These are phyloP conservation scores for Tuta absoluta DNA, from an alignment of 2,888 invertebrate species.

Conservation along the genomic window DNA sequence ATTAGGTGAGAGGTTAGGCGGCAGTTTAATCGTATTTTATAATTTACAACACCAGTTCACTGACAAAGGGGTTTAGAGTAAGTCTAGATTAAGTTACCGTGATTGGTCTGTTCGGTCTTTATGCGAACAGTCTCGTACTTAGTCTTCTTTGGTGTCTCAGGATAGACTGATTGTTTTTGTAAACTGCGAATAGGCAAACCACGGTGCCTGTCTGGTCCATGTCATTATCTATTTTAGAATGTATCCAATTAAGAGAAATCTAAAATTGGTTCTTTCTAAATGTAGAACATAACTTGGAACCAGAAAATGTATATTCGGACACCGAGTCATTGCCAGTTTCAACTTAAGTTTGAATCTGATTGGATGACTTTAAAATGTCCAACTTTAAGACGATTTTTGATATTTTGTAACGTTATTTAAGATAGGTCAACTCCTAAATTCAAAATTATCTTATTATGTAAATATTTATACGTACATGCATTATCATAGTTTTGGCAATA, in stretches of 20 bases:
- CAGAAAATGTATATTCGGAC: conserved; percentile 53
- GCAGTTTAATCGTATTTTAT: neutral
- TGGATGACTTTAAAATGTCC: conserved; percentile 56
- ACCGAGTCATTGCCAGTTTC: conserved; percentile 65
- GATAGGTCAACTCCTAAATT: conserved; percentile 26
- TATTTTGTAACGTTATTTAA: conserved; percentile 24
- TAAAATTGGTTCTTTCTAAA: conserved; percentile 1
- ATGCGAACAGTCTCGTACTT: conserved; percentile 38
- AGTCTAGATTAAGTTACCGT: conserved; percentile 39
- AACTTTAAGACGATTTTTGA: conserved; percentile 13
- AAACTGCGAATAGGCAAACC: conserved; percentile 56
- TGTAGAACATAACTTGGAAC: conserved; percentile 48
- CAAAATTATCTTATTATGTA: conserved; percentile 28
- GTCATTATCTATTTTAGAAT: conserved; percentile 44
- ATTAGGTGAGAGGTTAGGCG: neutral
- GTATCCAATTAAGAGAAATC: neutral
- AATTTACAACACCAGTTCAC: conserved; percentile 12
- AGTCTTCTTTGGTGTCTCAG: conserved; percentile 70
- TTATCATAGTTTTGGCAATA: conserved; percentile 19
- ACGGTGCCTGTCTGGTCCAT: conserved; percentile 50
- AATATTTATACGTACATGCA: conserved; percentile 19
- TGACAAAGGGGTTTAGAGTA: conserved; percentile 29
- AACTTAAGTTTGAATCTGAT: conserved; percentile 59
- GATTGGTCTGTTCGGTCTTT: conserved; percentile 55
- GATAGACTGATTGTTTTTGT: conserved; percentile 62